phyloP scores from a whole-genome alignment of 2,797 vertebrate species.

The Crypturellus tataupa region DNA sequence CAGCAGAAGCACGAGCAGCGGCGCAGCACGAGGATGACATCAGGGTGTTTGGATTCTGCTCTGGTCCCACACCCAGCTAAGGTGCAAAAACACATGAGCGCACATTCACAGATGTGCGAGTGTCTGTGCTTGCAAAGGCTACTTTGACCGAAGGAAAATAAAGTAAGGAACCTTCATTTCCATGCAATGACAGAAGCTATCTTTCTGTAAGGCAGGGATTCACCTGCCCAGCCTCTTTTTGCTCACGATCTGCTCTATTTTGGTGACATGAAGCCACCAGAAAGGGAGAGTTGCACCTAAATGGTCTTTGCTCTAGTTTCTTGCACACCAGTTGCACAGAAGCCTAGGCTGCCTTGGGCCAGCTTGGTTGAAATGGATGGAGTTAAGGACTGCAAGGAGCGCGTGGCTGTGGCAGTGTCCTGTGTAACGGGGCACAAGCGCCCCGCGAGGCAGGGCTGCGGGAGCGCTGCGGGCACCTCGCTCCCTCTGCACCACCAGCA shows the following conservation, averaged over 20 bases:
- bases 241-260: neutral
- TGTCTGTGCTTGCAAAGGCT: neutral
- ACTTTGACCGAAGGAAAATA: neutral
- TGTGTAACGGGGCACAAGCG: neutral
- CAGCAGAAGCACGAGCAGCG: slow-evolving; percentile 42
- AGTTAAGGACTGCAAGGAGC: neutral
- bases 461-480: neutral
- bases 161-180: neutral
- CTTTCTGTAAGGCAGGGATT: neutral
- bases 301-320: neutral
- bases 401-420: neutral
- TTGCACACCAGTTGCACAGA: neutral
- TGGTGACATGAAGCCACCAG: neutral
- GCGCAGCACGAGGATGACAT: slow-evolving; percentile 54
- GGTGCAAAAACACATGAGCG: neutral
- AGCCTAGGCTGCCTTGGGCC: neutral
- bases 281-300: neutral
- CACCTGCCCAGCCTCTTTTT: neutral
- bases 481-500: neutral
- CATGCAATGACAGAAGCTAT: neutral
- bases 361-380: neutral
- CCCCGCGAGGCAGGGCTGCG: too few relatives aligned
- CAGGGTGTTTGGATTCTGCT: slow-evolving; percentile 51
- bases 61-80: slow-evolving; percentile 54
- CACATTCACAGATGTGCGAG: slow-evolving; percentile 9